phyloP scores from a whole-genome alignment of 2,797 vertebrate species.

The Spinus pinus region DNA sequence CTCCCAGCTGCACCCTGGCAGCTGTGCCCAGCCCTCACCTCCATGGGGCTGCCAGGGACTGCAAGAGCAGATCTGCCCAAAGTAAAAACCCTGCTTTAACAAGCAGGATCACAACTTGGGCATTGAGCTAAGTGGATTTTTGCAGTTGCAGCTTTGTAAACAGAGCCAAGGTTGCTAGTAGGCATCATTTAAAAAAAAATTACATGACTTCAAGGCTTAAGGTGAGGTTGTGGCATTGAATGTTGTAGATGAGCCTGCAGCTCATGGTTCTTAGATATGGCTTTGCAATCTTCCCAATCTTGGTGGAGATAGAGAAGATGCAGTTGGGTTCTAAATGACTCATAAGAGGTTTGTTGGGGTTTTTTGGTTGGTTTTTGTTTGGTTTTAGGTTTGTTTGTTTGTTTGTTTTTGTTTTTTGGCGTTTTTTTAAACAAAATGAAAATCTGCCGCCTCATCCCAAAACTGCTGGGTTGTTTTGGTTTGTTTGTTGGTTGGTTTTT shows the following conservation, averaged over 20 bases:
- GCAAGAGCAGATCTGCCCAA: fast-evolving
- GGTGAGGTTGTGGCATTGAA: neutral
- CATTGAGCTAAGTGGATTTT: neutral
- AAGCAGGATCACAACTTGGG: neutral
- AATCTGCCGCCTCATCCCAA: neutral
- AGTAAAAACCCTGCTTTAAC: neutral
- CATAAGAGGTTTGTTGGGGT: too few relatives aligned
- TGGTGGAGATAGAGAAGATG: neutral
- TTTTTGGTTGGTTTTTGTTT: neutral
- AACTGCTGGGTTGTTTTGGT: neutral
- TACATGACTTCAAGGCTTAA: neutral
- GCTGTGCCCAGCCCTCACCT: fast-evolving
- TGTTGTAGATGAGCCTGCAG: neutral
- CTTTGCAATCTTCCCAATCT: neutral
- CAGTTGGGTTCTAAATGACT: neutral
- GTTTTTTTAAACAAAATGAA: neutral
- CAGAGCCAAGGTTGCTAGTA: neutral
- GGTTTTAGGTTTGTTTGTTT: too few relatives aligned
- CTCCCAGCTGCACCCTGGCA: neutral
- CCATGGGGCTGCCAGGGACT: neutral
- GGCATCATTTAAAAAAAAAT: neutral
- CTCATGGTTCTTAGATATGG: neutral
- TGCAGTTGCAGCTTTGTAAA: neutral
- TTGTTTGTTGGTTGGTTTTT: neutral
- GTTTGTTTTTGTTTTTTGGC: too few relatives aligned